Evolutionary conservation across 2,888 invertebrate genomes (phyloP), one percentile per base, ranked within the genome.

Genomic region (Sepioteuthis lessoniana): DNA sequence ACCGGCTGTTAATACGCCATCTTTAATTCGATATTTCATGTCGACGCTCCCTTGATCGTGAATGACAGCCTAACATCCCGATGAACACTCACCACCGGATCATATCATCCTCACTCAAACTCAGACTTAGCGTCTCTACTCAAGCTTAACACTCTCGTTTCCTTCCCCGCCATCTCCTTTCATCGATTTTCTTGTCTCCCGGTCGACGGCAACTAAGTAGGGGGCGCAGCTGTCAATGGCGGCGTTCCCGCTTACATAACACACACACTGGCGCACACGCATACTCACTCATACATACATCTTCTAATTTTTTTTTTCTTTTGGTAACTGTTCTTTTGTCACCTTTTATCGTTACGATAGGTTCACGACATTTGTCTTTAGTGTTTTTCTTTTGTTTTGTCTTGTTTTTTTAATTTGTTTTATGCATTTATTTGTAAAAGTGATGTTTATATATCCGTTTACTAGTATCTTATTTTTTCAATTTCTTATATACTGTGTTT

Each of bases 1-100:
- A 76, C 31, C n/a, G 76, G 31, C 76, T 76, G 76, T 76, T 76
- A 76, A 76, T 76, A 31, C 76, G n/a, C n/a, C 31, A 76, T 76
- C 76, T 76, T 76, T 76, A n/a, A 76, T 76, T 76, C n/a, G 76
- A 76, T 76, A 76, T 76, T 76, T 76, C n/a, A 76, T n/a, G n/a
- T 76, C 31, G 76, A 76, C 31, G n/a, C 31, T 8, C n/a, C n/a
- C 10, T 76, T 76, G 76, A n/a, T 76, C 76, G n/a, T n/a, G 7
- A n/a, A 76, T n/a, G 16, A 76, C n/a, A n/a, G n/a, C 16, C 19
- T 16, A 0, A 13, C 76, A 76, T 35, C 13, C n/a, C n/a, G n/a
- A n/a, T 35, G 16, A n/a, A 35, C 19, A n/a, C n/a, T 76, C 76
- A 31, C 10, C 10, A 76, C 76, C n/a, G 31, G 76, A 76, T n/a